These are phyloP conservation scores for Macrotrachela quadricornifera DNA, from an alignment of 1,140 invertebrate species.

Conservation along the genomic window DNA sequence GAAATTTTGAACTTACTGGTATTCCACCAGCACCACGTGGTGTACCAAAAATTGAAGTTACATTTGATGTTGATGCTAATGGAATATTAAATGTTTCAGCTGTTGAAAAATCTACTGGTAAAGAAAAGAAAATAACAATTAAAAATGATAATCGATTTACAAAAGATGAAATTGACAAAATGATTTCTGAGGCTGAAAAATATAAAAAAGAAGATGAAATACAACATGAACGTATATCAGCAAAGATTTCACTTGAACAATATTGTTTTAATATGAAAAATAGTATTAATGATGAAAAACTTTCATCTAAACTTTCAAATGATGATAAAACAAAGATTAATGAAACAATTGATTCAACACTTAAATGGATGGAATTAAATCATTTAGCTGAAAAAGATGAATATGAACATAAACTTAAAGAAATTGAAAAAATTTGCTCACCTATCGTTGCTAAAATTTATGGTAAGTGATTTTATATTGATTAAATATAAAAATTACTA, in stretches of 20 bases:
- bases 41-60: constrained; percentile 42
- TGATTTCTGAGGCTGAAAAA: constrained; percentile 37
- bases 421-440: constrained; percentile 19
- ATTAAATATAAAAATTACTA: not conserved
- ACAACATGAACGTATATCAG: constrained; percentile 16
- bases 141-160: constrained; percentile 33
- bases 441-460: constrained; percentile 18
- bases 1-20: constrained; percentile 65
- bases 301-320: constrained; percentile 45
- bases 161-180: constrained; percentile 34
- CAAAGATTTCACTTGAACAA: constrained; percentile 19
- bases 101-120: constrained; percentile 48
- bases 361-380: constrained; percentile 40
- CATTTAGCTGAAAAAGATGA: constrained; percentile 30
- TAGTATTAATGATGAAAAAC: constrained; percentile 47
- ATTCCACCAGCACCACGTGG: constrained; percentile 43
- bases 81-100: constrained; percentile 56
- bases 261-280: constrained; percentile 76
- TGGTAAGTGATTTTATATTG: constrained; percentile 12
- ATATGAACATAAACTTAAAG: constrained; percentile 24
- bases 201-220: constrained; percentile 32
- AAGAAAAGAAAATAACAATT: constrained; percentile 37
- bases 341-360: constrained; percentile 75
- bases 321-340: constrained; percentile 60
- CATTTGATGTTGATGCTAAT: constrained; percentile 56